A percentile compares a stretch with the other conserved stretches of the same genome.
phyloP scores from a whole-genome alignment of 2,113 vertebrate genomes.

The Hippocampus guttulatus region DNA sequence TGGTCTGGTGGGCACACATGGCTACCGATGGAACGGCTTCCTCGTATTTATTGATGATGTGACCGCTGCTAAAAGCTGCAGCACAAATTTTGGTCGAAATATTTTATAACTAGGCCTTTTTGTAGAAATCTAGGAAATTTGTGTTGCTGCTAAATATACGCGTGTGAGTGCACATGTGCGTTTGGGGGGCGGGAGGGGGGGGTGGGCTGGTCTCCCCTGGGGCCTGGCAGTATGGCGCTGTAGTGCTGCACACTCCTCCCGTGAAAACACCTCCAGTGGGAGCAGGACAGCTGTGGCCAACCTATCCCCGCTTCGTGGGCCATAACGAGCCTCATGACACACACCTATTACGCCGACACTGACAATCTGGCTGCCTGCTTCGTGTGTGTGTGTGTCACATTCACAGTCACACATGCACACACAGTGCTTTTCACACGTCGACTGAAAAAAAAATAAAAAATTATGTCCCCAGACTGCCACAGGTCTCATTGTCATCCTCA shows the following conservation, averaged over 20 bases:
- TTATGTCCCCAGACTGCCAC: conserved; percentile 23
- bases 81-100: not conserved
- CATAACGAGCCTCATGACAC: conserved; percentile 70
- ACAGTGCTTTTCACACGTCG: conserved; percentile 19
- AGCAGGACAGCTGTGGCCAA: conserved; percentile 74
- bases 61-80: no score
- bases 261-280: conserved; percentile 73
- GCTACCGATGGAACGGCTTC: no score
- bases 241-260: conserved; percentile 64
- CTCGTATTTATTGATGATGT: no score
- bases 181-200: conserved; percentile 47
- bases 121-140: conserved; percentile 55
- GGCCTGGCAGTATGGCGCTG: conserved; percentile 69
- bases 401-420: conserved; percentile 10
- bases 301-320: conserved; percentile 63
- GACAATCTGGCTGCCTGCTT: conserved; percentile 39
- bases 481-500: conserved; percentile 28
- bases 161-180: conserved; percentile 27
- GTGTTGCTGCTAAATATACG: conserved; percentile 44
- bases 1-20: no score
- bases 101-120: conserved; percentile 39
- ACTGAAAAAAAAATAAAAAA: conserved; percentile 23
- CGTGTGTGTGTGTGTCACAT: not conserved
- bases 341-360: conserved; percentile 42
- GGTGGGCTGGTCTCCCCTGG: conserved; percentile 59